Evolutionary conservation across 1,140 invertebrate species (phyloP).

Genomic region (Drosophila subobscura): DNA sequence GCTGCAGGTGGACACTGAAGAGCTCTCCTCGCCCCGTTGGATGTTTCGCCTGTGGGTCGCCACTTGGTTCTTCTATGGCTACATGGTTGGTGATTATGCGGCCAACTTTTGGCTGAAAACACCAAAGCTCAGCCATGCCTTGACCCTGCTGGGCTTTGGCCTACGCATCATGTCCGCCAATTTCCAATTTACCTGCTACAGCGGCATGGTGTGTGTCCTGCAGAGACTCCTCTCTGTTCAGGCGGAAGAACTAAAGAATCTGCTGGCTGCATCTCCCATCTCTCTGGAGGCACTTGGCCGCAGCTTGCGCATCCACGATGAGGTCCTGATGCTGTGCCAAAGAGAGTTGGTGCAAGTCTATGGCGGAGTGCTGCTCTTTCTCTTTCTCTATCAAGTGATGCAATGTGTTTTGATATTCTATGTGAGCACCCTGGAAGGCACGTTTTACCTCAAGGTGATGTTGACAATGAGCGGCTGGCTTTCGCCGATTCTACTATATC

Average conservation of each 20-base stretch:
- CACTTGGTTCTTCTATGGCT: conserved; percentile 2
- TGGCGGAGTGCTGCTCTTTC: conserved; percentile 18
- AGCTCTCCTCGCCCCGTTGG: neutral
- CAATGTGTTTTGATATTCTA: conserved; percentile 18
- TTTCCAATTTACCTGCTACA: conserved; percentile 43
- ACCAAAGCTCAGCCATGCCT: neutral
- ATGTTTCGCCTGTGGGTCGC: conserved; percentile 29
- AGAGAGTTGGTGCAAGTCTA: neutral
- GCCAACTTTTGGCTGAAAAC: neutral
- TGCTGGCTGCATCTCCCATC: neutral
- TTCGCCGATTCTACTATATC: conserved; percentile 1
- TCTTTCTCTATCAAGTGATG: conserved; percentile 16
- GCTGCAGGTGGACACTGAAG: conserved; percentile 5
- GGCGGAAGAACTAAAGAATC: conserved; percentile 8
- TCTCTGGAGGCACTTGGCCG: conserved; percentile 4
- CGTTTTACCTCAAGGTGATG: neutral
- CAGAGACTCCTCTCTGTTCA: conserved; percentile 16
- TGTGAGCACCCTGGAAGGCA: conserved; percentile 9
- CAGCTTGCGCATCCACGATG: conserved; percentile 23
- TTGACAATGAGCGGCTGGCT: conserved; percentile 12
- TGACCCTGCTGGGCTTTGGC: conserved; percentile 31
- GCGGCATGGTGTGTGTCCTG: conserved; percentile 28
- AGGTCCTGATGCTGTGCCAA: neutral
- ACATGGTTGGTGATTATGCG: neutral
- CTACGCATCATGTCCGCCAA: conserved; percentile 31